phyloP scores from a whole-genome alignment of 2,888 invertebrate genomes.

The Stegana nigrithorax region DNA sequence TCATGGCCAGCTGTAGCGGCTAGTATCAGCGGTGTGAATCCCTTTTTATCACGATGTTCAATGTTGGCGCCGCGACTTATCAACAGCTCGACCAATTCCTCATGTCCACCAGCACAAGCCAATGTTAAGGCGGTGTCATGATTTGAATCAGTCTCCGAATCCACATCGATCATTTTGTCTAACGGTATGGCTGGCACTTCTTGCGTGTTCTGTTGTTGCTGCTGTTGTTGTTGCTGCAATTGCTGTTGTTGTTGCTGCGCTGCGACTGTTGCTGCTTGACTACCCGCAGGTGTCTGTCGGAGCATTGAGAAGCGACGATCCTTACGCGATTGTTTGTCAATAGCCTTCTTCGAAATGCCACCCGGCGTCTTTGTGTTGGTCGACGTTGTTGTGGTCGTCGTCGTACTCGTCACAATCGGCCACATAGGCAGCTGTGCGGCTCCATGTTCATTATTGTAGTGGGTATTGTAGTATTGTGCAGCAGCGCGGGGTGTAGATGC shows the following conservation, averaged over 20 bases:
- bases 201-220: conserved; percentile 57
- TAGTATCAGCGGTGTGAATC: conserved; percentile 96
- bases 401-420: conserved; percentile 47
- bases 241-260: conserved; percentile 46
- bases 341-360: conserved; percentile 67
- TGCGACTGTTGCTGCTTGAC: conserved; percentile 64
- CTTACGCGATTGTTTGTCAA: conserved; percentile 68
- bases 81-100: conserved; percentile 93
- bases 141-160: conserved; percentile 98
- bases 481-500: conserved; percentile 36
- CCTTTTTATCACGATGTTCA: conserved; percentile 98
- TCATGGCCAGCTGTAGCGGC: conserved; percentile 97
- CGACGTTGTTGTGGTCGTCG: conserved; percentile 41
- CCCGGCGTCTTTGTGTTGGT: conserved; percentile 59
- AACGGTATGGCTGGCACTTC: conserved; percentile 66
- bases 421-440: conserved; percentile 45
- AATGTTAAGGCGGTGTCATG: conserved; percentile 98
- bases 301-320: conserved; percentile 66
- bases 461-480: conserved; percentile 27
- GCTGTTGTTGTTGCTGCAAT: conserved; percentile 49
- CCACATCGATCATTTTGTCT: conserved; percentile 88
- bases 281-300: conserved; percentile 67
- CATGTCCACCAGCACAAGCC: conserved; percentile 97
- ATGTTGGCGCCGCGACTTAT: conserved; percentile 94
- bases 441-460: conserved; percentile 40